Evolutionary conservation across 2,797 vertebrate species (phyloP).

Genomic region (Perodicticus potto): DNA sequence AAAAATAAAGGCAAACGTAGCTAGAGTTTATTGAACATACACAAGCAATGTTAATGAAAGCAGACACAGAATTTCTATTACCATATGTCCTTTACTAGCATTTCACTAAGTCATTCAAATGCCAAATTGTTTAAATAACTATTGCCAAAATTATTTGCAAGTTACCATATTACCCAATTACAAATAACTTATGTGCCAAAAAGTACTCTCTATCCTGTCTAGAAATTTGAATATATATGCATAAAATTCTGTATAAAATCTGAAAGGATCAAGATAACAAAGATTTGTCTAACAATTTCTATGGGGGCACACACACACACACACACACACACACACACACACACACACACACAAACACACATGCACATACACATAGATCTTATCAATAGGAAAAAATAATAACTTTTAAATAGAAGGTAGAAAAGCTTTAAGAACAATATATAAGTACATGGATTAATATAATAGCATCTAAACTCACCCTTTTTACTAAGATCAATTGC

Average conservation of each 20-base stretch:
- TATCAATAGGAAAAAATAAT: not conserved
- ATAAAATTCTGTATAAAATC: not conserved
- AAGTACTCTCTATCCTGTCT: too few species aligned
- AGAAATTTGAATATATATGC: not conserved
- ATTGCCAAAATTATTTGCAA: not conserved
- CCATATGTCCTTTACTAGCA: not conserved
- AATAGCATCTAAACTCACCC: constrained; percentile 89
- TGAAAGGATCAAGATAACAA: not conserved
- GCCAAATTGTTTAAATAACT: not conserved
- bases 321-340: too few species aligned
- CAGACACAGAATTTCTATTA: not conserved
- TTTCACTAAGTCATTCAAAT: not conserved
- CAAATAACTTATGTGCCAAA: not conserved
- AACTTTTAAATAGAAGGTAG: not conserved
- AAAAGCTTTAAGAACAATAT: not conserved
- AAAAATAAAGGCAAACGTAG: too few species aligned
- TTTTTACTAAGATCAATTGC: constrained; percentile 99
- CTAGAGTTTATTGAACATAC: not conserved
- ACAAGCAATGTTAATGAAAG: not conserved
- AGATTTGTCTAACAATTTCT: not conserved
- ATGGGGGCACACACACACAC: too few species aligned
- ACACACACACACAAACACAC: not conserved
- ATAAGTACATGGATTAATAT: not conserved
- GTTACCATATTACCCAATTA: not conserved
- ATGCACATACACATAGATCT: not conserved